These are phyloP conservation scores for Mythimna vitellina DNA, from an alignment of 2,888 invertebrate genomes.

Conservation along the genomic window DNA sequence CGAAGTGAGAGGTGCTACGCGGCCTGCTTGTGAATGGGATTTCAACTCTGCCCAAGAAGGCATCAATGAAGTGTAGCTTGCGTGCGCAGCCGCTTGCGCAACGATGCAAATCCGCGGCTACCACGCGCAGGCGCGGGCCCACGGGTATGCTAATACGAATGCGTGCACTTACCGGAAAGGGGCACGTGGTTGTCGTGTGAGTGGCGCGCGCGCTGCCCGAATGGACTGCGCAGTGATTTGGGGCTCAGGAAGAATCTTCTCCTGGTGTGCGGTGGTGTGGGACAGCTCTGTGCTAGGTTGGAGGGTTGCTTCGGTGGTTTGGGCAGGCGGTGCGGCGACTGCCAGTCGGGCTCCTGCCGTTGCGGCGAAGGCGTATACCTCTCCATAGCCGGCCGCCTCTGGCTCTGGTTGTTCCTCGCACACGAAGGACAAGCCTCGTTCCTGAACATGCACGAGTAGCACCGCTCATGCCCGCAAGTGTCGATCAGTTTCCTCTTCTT, in stretches of 20 bases:
- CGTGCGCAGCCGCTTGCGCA: constrained; percentile 77
- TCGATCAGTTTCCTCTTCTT: constrained; percentile 98
- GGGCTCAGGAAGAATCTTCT: constrained; percentile 96
- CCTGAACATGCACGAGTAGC: constrained; percentile 98
- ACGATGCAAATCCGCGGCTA: constrained; percentile 77
- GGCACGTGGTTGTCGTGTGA: constrained; percentile 92
- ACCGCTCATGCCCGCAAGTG: constrained; percentile 98
- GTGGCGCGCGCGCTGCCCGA: constrained; percentile 90
- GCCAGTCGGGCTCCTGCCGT: constrained; percentile 84
- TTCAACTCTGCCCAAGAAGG: constrained; percentile 75
- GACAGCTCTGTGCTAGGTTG: constrained; percentile 93
- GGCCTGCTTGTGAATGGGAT: constrained; percentile 77
- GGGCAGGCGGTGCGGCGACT: constrained; percentile 90
- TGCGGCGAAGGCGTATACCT: constrained; percentile 87
- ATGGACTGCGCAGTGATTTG: constrained; percentile 95
- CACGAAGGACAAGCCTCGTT: constrained; percentile 98
- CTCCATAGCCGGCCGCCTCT: constrained; percentile 84
- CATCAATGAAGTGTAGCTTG: constrained; percentile 80
- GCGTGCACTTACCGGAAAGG: constrained; percentile 92
- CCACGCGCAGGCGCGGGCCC: constrained; percentile 68
- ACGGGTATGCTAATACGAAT: constrained; percentile 62
- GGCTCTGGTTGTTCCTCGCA: constrained; percentile 84
- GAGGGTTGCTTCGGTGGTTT: constrained; percentile 90
- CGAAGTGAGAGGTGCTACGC: constrained; percentile 75
- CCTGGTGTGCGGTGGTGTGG: constrained; percentile 94